Base-by-base conservation (phyloP, 2,888 invertebrate species). In the Zhuqinia jingwanae region DNA sequence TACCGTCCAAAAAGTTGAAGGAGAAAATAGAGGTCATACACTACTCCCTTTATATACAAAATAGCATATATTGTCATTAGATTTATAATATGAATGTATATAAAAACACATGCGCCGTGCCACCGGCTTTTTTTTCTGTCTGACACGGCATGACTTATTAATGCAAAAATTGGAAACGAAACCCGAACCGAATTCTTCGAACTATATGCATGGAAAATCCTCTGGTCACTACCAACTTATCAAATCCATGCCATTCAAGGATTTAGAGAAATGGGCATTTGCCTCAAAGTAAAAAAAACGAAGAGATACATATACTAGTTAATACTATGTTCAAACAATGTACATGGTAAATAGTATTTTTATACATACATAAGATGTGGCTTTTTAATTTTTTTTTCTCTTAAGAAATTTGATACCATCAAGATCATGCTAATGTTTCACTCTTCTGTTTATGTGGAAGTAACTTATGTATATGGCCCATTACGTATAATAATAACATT, bases 21-120 rank as follows among this genome's bases (percentile, higher is more conserved):
- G 53, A 78, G 36, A 60, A 45, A 60, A 78, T 78, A 78, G 77
- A 60, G 77, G 77, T 78, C 77, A 78, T 50, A 42, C 11, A 5
- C 11, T 42, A n/a, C n/a, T n/a, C n/a, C n/a, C 36, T 36, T 36
- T 36, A 8, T 36, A 36, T 8, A n/a, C n/a, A n/a, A 36, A 36
- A 36, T 36, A 36, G 36, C 36, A 36, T n/a, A n/a, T n/a, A n/a
- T n/a, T n/a, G n/a, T n/a, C n/a, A n/a, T n/a, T n/a, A n/a, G n/a
- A n/a, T n/a, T n/a, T n/a, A n/a, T n/a, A n/a, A n/a, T n/a, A n/a
- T n/a, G n/a, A n/a, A n/a, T n/a, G n/a, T n/a, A 36, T 36, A 36
- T 36, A 8, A 36, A 36, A 8, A 36, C 3, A 36, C 36, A 36
- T 36, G 36, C 36, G 36, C 36, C 8, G 36, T 36, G 36, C 36